Percentiles rank a stretch among this genome's conserved stretches.
These are phyloP conservation scores for Anastrepha ludens DNA, from an alignment of 1,140 invertebrate species.

Conservation along the genomic window DNA sequence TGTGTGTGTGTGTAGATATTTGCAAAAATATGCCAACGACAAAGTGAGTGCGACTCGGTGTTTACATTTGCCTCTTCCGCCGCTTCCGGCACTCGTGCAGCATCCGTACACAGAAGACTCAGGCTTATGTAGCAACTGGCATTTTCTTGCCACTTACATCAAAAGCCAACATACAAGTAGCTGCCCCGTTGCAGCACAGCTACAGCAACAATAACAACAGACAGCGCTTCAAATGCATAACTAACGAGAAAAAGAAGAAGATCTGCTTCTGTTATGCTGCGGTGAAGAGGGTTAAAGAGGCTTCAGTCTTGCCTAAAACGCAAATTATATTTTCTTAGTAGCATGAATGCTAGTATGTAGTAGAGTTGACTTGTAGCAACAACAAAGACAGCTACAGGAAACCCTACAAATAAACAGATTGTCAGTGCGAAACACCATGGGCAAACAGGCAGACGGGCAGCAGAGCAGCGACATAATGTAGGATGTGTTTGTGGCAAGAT, in stretches of 20 bases:
- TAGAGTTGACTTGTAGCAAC: slow-evolving; percentile 11
- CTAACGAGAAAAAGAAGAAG: not conserved
- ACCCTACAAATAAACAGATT: slow-evolving; percentile 14
- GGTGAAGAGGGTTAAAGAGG: slow-evolving; percentile 12
- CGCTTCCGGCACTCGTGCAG: not conserved
- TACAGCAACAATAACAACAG: not conserved
- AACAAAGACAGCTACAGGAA: not conserved
- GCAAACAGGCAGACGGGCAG: not conserved
- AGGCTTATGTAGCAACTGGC: not conserved
- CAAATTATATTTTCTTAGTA: slow-evolving; percentile 53
- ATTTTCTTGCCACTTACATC: slow-evolving; percentile 31
- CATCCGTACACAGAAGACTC: slow-evolving; percentile 6
- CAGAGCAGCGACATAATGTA: not conserved
- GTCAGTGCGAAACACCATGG: not conserved
- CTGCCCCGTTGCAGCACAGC: not conserved
- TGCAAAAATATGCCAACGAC: not conserved
- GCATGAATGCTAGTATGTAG: slow-evolving; percentile 13
- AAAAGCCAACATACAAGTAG: not conserved
- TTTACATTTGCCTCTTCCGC: slow-evolving; percentile 44
- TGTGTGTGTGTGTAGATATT: not conserved
- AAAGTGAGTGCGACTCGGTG: not conserved
- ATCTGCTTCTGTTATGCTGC: no score
- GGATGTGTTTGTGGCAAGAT: not conserved
- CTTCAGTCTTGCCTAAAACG: slow-evolving; percentile 54
- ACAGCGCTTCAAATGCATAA: not conserved